phyloP scores from a whole-genome alignment of 2,113 vertebrate species.

The Glaucomys volans region DNA sequence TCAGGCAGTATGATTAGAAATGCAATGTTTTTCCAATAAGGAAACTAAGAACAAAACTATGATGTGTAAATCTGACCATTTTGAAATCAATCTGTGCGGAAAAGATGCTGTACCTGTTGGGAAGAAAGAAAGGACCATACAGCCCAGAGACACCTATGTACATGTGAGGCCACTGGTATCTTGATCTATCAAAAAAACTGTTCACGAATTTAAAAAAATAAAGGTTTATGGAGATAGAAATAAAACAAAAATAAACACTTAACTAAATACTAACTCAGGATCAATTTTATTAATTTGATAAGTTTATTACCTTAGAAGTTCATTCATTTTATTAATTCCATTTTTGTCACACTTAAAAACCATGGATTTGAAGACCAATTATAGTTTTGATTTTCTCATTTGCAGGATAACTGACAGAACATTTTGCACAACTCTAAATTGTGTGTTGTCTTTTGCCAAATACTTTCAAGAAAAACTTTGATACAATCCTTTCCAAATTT shows the following conservation, averaged over 20 bases:
- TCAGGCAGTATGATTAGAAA: neutral
- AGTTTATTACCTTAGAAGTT: neutral
- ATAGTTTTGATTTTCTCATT: neutral
- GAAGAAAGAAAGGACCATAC: neutral
- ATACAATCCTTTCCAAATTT: neutral
- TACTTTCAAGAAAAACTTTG: neutral
- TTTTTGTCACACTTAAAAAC: neutral
- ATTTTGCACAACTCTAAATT: neutral
- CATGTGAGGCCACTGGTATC: neutral
- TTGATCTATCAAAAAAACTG: neutral
- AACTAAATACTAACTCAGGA: neutral
- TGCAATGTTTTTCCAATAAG: neutral
- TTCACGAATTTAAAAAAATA: neutral
- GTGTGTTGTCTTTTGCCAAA: neutral
- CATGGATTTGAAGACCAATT: neutral
- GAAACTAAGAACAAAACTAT: neutral
- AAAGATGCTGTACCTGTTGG: neutral
- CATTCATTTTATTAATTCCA: neutral
- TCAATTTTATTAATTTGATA: neutral
- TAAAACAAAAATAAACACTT: neutral
- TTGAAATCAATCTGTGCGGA: neutral
- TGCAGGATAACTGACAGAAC: neutral
- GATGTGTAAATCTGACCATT: neutral
- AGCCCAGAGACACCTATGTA: neutral
- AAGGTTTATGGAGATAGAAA: neutral